Evolutionary conservation across 2,888 invertebrate genomes (phyloP).

Genomic region (Amphiduros pacificus): DNA sequence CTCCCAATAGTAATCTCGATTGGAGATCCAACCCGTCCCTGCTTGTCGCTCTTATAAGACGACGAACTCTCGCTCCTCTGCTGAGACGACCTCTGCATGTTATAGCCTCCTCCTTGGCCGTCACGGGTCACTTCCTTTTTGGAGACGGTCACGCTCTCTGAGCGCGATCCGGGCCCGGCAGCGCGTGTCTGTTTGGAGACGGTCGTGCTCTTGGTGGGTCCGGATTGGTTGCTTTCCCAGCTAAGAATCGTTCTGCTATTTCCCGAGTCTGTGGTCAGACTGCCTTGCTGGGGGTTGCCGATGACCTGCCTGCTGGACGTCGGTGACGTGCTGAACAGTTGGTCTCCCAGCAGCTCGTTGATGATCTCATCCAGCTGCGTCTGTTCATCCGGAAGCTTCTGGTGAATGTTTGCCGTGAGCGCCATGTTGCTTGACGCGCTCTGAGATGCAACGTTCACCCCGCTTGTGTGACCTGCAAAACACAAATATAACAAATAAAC

Average conservation of each 20-base stretch:
- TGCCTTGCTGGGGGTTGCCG: constrained; percentile 17
- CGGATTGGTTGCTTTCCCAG: constrained; percentile 28
- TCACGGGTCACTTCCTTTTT: constrained; percentile 19
- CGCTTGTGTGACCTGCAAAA: not conserved
- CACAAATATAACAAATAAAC: too few relatives aligned
- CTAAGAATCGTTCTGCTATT: constrained; percentile 26
- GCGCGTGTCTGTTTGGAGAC: constrained; percentile 27
- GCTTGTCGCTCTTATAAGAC: not conserved
- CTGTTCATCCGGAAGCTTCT: constrained; percentile 56
- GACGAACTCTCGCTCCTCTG: not conserved
- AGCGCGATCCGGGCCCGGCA: constrained; percentile 14
- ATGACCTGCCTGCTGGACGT: not conserved
- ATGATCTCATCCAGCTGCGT: constrained; percentile 54
- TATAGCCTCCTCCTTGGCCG: not conserved
- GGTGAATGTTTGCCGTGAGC: constrained; percentile 52
- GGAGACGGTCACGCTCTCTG: constrained; percentile 21
- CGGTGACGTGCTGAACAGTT: constrained; percentile 29
- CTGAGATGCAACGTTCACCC: too few relatives aligned
- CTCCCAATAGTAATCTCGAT: constrained; percentile 18
- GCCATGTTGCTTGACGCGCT: not conserved
- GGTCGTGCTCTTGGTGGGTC: constrained; percentile 18
- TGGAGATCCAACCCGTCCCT: constrained; percentile 13
- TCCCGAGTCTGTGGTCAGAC: constrained; percentile 30
- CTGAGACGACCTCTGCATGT: not conserved
- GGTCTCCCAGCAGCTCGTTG: constrained; percentile 53